Base-by-base conservation (phyloP, 2,113 vertebrate species). In the Oreochromis niloticus region DNA sequence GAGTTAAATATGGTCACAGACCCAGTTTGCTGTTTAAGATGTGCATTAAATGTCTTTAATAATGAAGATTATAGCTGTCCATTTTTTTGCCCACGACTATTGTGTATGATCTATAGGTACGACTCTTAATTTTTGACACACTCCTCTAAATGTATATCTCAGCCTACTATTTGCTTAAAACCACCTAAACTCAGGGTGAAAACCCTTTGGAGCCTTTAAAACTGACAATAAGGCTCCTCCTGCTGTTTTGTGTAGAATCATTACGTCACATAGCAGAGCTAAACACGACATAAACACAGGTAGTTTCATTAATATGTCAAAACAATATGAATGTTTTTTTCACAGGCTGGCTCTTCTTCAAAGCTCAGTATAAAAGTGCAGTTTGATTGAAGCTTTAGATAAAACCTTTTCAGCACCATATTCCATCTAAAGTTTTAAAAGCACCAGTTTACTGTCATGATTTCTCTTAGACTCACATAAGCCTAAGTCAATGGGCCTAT, bases 401-500 rank as follows among this genome's bases (percentile, higher is more conserved):
- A 79, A 92, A 93, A 93, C 52, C 84, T 19, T 50, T 78, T 89
- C 71, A 61, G 46, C 9, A 16, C 10, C 46, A 63, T 68, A 80
- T 59, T 80, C 68, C 87, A 59, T 88, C 80, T 66, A 63, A 85
- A 85, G 82, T 85, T 87, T 84, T 85, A 22, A 88, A 89, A 43
- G 71, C 79, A 63, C 19, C 10, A 34, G 82, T 87, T 85, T 79
- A 61, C 80, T 75, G 81, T 84, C n/a, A 48, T 81, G 61, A 75
- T 85, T 83, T 89, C 50, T 27, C 56, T 75, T 34, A 17, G 8
- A 63, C n/a, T 3, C 79, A n/a, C n/a, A 14, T 66, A n/a, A 82
- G 80, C 22, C 30, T 16, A 6, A 63, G 30, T 71, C 75, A 52
- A 14, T 7, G 48, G 48, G 50, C 11, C 43, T 32, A 61, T 86